These are phyloP conservation scores for Mimachlamys varia DNA, from an alignment of 2,888 invertebrate species.

Conservation along the genomic window DNA sequence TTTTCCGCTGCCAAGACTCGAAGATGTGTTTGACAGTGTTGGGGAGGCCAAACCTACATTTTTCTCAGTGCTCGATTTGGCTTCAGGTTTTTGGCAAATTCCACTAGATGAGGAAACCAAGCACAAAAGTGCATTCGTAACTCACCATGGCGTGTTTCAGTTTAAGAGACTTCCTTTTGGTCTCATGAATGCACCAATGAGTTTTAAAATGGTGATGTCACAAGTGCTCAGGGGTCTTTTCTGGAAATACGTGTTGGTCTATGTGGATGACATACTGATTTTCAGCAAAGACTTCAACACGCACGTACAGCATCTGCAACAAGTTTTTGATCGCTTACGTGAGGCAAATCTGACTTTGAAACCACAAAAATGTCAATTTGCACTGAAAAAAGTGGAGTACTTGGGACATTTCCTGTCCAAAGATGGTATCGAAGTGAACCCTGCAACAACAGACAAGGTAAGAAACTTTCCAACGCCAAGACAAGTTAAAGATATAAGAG, in stretches of 20 bases:
- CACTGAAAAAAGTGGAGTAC: constrained; percentile 43
- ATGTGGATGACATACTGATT: constrained; percentile 57
- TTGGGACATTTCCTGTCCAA: constrained; percentile 50
- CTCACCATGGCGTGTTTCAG: constrained; percentile 45
- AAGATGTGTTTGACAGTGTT: constrained; percentile 40
- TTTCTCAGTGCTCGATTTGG: constrained; percentile 39
- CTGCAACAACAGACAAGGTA: constrained; percentile 49
- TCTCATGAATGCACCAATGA: constrained; percentile 44
- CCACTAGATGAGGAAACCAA: constrained; percentile 51
- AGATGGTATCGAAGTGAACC: constrained; percentile 49
- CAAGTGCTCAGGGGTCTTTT: constrained; percentile 50
- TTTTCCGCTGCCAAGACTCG: constrained; percentile 41
- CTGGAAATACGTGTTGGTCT: constrained; percentile 56
- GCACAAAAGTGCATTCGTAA: constrained; percentile 53
- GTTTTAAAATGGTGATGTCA: constrained; percentile 45
- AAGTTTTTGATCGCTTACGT: constrained; percentile 41
- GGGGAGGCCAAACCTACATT: constrained; percentile 32
- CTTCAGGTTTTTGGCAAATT: constrained; percentile 47
- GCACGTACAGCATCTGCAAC: constrained; percentile 47
- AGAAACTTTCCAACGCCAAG: constrained; percentile 46
- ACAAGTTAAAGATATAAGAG: neutral
- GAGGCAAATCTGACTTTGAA: constrained; percentile 54
- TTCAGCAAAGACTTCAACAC: constrained; percentile 47
- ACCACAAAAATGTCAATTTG: constrained; percentile 55
- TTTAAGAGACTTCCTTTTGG: constrained; percentile 54